A percentile compares a stretch with the other conserved stretches of the same genome.
Conservation (phyloP, 2,888 invertebrate genomes). For the Sinotaia quadrata region DNA sequence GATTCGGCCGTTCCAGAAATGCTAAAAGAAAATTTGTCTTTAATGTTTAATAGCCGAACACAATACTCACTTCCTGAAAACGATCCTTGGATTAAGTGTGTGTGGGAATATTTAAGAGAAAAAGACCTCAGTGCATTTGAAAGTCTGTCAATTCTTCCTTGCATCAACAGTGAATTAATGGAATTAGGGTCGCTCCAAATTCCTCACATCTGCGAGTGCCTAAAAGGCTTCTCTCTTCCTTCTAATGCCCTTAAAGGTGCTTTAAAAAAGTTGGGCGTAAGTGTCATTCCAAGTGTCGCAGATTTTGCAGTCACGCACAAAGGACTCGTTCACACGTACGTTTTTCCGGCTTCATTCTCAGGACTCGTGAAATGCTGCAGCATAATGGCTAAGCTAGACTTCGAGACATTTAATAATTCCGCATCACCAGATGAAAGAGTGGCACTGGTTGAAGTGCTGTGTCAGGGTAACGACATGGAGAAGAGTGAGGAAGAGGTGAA, state of each 20-base stretch:
- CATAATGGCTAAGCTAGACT: not conserved
- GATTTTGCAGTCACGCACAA: constrained; percentile 4
- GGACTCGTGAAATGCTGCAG: constrained; percentile 22
- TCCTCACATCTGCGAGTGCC: constrained; percentile 3
- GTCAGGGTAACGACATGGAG: not conserved
- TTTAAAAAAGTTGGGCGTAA: not conserved
- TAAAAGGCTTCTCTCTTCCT: constrained; percentile 4
- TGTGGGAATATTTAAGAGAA: not conserved
- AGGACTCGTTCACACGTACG: constrained; percentile 4
- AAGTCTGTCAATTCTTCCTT: constrained; percentile 12
- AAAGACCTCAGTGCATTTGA: not conserved
- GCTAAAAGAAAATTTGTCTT: not conserved
- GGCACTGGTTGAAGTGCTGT: not conserved
- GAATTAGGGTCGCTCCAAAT: not conserved
- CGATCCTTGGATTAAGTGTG: constrained; percentile 1
- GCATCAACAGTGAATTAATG: not conserved
- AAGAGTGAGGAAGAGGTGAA: too few relatives aligned
- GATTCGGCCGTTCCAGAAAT: not conserved
- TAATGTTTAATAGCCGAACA: not conserved
- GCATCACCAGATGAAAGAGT: not conserved
- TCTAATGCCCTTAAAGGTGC: constrained; percentile 1
- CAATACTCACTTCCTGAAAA: not conserved
- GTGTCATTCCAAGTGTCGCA: not conserved
- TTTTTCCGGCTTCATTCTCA: constrained; percentile 16
- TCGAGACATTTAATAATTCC: constrained; percentile 13